Conservation (phyloP, 2,797 vertebrate genomes). For the Carduelis carduelis region DNA sequence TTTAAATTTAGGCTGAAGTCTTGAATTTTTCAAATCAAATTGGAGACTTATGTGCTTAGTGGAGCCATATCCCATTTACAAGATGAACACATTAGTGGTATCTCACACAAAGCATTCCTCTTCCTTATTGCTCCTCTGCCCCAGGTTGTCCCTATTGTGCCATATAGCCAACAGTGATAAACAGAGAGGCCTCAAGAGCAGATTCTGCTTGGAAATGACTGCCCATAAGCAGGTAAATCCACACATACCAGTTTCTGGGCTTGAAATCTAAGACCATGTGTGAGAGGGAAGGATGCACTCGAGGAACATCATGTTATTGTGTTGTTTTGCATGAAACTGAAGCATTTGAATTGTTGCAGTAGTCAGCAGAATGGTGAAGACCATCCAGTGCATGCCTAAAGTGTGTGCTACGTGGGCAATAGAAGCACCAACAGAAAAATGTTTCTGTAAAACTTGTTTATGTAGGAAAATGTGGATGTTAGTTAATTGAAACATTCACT, state of each 20-base stretch:
- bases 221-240: background rate
- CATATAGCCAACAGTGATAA: background rate
- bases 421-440: background rate
- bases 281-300: background rate
- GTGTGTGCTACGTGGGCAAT: background rate
- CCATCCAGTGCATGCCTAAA: background rate
- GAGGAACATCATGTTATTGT: background rate
- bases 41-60: background rate
- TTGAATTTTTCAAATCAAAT: background rate
- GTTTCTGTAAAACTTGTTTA: background rate
- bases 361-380: background rate
- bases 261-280: background rate
- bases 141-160: background rate
- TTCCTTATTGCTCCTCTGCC: background rate
- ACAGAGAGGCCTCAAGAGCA: background rate
- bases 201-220: background rate
- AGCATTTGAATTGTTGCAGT: background rate
- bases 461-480: background rate
- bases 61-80: background rate
- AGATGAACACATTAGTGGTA: background rate
- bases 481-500: background rate
- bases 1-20: background rate
- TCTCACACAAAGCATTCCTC: background rate
- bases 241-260: background rate
- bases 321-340: background rate